These are phyloP conservation scores for Zaprionus nigranus DNA, from an alignment of 1,140 invertebrate species.

Conservation along the genomic window DNA sequence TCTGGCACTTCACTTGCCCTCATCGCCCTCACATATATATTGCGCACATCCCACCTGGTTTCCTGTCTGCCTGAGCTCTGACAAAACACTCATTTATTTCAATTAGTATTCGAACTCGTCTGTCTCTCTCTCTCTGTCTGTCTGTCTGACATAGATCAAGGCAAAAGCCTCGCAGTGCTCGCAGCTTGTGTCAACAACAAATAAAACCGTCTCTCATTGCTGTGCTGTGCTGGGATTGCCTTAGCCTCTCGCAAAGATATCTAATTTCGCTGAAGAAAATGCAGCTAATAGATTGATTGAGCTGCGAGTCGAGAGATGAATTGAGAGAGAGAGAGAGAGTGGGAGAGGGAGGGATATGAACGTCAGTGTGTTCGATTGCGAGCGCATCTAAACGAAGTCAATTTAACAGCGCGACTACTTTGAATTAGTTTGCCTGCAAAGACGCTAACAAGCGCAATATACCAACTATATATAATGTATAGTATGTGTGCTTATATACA, in stretches of 20 bases:
- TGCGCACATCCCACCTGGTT: slow-evolving; percentile 14
- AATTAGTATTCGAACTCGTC: slow-evolving; percentile 72
- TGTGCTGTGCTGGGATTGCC: slow-evolving; percentile 6
- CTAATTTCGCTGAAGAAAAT: slow-evolving; percentile 21
- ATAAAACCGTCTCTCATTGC: background rate
- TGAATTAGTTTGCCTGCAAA: slow-evolving; percentile 40
- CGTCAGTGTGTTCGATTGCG: background rate
- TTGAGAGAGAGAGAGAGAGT: background rate
- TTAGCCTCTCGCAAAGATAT: slow-evolving; percentile 4
- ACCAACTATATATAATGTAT: background rate
- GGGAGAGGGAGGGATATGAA: background rate
- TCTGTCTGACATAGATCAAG: slow-evolving; percentile 40
- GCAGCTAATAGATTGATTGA: slow-evolving; percentile 2
- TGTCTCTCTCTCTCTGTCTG: background rate
- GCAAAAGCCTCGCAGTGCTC: background rate
- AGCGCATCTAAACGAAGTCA: slow-evolving; percentile 21
- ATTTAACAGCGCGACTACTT: slow-evolving; percentile 39
- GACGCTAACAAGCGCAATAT: slow-evolving; percentile 17
- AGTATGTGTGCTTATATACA: slow-evolving; percentile 11
- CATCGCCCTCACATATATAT: background rate
- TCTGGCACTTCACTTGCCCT: slow-evolving; percentile 41
- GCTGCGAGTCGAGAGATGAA: background rate
- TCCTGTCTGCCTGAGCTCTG: slow-evolving; percentile 31
- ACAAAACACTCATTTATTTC: slow-evolving; percentile 79
- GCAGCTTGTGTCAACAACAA: slow-evolving; percentile 36